These are phyloP conservation scores for Ptyas mucosa DNA, from an alignment of 2,113 vertebrate species.

Conservation along the genomic window DNA sequence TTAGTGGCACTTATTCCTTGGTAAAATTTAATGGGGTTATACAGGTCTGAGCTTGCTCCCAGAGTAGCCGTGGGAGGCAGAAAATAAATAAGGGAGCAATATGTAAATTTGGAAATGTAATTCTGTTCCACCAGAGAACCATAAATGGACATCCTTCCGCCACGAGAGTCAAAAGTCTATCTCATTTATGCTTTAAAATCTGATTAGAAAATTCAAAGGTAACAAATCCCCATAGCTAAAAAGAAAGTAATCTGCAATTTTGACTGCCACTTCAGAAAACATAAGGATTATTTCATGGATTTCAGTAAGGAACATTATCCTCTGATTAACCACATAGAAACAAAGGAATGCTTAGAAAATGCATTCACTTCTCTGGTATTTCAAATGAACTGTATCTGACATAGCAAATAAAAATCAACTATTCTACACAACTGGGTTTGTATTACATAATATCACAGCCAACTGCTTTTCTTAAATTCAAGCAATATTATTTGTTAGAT, in stretches of 20 bases:
- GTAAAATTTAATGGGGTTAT: neutral
- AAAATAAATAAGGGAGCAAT: neutral
- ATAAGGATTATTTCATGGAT: constrained; percentile 7
- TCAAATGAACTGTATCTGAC: neutral
- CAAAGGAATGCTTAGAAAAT: neutral
- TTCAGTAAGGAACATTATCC: neutral
- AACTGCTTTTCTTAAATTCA: neutral
- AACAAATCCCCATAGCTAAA: neutral
- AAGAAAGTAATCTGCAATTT: neutral
- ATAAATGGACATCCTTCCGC: neutral
- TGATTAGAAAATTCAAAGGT: neutral
- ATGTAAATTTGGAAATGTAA: neutral
- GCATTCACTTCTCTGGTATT: neutral
- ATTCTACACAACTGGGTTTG: neutral
- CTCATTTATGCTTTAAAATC: neutral
- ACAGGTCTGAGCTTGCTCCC: neutral
- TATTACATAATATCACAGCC: neutral
- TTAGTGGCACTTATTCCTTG: neutral
- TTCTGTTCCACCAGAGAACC: neutral
- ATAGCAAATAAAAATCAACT: neutral
- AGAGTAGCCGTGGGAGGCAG: neutral
- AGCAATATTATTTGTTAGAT: neutral
- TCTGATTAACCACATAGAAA: neutral
- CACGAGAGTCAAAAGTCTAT: neutral
- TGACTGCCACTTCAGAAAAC: neutral